phyloP scores from a whole-genome alignment of 2,888 invertebrate genomes.

The Carterocephalus palaemon region DNA sequence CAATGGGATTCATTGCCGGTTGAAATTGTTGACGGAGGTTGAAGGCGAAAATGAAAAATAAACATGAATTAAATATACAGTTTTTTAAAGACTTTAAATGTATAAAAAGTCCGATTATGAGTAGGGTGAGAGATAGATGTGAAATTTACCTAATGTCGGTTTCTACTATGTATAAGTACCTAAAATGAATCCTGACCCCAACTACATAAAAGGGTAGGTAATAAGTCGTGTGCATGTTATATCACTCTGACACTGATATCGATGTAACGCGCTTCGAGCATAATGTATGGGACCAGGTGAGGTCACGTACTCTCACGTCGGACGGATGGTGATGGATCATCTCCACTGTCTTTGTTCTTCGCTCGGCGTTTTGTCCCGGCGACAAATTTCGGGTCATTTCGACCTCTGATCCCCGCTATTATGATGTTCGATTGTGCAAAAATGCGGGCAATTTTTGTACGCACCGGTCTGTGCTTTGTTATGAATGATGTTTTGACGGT shows the following conservation, averaged over 20 bases:
- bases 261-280: constrained; percentile 31
- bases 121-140: constrained; percentile 7
- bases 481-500: constrained; percentile 10
- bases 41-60: no score
- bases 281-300: constrained; percentile 70
- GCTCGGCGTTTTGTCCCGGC: constrained; percentile 50
- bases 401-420: constrained; percentile 43
- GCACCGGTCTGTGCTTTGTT: neutral
- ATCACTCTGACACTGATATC: constrained; percentile 19
- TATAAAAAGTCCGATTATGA: no score
- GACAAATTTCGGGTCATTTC: constrained; percentile 72
- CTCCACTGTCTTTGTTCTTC: constrained; percentile 57
- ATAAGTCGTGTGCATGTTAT: constrained; percentile 22
- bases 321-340: constrained; percentile 76
- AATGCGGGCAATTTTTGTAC: constrained; percentile 29
- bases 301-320: constrained; percentile 59
- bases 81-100: no score
- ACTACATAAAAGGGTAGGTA: constrained; percentile 22
- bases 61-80: no score
- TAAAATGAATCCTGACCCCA: constrained; percentile 10
- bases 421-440: constrained; percentile 47
- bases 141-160: neutral
- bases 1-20: no score
- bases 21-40: no score
- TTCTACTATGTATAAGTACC: no score